A percentile compares a stretch with the other conserved stretches of the same genome.
Evolutionary conservation across 1,140 invertebrate genomes (phyloP).

Genomic region (Cydia amplana): DNA sequence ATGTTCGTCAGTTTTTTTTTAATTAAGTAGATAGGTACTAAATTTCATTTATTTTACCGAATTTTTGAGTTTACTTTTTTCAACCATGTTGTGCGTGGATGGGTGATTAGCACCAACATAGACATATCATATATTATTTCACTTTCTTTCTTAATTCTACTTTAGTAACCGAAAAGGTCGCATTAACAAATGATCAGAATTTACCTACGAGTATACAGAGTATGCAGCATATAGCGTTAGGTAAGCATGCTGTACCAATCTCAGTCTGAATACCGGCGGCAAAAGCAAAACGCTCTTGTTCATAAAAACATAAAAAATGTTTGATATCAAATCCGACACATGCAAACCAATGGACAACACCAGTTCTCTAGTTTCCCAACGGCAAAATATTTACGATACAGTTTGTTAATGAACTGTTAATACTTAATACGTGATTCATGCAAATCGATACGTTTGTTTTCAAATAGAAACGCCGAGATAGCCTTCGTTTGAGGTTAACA

Average conservation of each 20-base stretch:
- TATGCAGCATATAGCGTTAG: too few species aligned
- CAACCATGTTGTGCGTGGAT: too few species aligned
- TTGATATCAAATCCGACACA: background rate
- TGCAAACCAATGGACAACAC: conserved; percentile 38
- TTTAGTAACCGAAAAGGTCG: too few species aligned
- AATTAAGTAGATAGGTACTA: background rate
- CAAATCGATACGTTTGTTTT: conserved; percentile 67
- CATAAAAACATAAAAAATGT: background rate
- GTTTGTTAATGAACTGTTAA: conserved; percentile 70
- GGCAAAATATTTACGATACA: conserved; percentile 69
- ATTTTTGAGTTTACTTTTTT: background rate
- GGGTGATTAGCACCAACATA: too few species aligned
- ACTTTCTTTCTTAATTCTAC: too few species aligned
- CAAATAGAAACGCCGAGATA: conserved; percentile 50
- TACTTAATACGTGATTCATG: conserved; percentile 69
- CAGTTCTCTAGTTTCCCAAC: conserved; percentile 47
- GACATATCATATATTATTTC: too few species aligned
- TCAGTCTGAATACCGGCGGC: background rate
- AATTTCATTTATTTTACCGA: background rate
- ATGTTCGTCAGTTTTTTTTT: background rate
- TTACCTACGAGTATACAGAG: too few species aligned
- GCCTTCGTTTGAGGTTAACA: background rate
- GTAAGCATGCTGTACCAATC: too few species aligned
- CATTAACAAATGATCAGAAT: too few species aligned
- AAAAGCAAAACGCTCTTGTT: background rate